phyloP scores from a whole-genome alignment of 2,888 invertebrate species.

The Holacanthella duospinosa region DNA sequence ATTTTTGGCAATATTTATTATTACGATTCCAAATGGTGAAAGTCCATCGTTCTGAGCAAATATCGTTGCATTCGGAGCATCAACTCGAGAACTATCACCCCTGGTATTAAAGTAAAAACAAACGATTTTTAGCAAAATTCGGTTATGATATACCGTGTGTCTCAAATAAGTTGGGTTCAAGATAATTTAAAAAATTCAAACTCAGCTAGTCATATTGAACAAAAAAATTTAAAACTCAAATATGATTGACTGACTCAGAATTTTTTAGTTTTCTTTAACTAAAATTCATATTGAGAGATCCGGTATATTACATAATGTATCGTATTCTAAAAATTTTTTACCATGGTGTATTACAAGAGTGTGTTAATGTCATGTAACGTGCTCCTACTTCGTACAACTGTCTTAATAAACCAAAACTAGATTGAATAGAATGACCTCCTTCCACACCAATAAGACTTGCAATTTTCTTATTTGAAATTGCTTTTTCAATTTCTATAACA shows the following conservation, averaged over 20 bases:
- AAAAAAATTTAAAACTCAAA: too few relatives aligned
- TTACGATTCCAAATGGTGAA: slow-evolving; percentile 28
- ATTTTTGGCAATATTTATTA: too few relatives aligned
- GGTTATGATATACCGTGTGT: too few relatives aligned
- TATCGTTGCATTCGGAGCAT: slow-evolving; percentile 14
- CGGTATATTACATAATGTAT: not conserved
- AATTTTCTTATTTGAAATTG: slow-evolving; percentile 46
- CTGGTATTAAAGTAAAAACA: slow-evolving; percentile 12
- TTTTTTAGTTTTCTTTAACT: slow-evolving; percentile 6
- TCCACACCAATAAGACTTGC: slow-evolving; percentile 65
- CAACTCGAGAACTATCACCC: slow-evolving; percentile 30
- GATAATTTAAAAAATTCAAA: too few relatives aligned
- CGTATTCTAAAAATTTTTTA: slow-evolving; percentile 39
- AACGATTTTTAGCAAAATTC: too few relatives aligned
- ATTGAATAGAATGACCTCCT: slow-evolving; percentile 83
- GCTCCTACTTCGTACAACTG: slow-evolving; percentile 82
- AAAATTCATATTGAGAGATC: too few relatives aligned
- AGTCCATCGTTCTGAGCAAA: slow-evolving; percentile 25
- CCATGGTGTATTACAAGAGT: slow-evolving; percentile 86
- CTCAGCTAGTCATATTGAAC: too few relatives aligned
- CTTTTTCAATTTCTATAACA: slow-evolving; percentile 43
- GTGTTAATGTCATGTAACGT: slow-evolving; percentile 78
- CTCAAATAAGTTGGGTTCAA: too few relatives aligned
- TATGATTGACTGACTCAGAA: slow-evolving; percentile 1
- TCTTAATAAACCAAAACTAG: slow-evolving; percentile 73